phyloP scores from a whole-genome alignment of 2,113 vertebrate species.

The Otolemur garnettii region DNA sequence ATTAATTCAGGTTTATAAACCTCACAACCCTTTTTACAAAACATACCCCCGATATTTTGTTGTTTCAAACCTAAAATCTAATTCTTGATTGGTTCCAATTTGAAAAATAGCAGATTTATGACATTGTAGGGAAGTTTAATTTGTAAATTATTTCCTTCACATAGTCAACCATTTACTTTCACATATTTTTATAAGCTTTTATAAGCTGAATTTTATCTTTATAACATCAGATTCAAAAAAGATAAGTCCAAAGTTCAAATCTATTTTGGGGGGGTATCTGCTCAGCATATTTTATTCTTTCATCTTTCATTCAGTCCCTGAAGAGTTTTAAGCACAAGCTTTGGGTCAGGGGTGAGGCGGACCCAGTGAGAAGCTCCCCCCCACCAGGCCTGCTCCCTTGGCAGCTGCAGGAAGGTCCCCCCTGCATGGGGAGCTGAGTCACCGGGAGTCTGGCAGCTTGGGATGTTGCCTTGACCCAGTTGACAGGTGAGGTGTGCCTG shows the following conservation, averaged over 20 bases:
- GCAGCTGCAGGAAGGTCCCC: neutral
- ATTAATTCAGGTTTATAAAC: neutral
- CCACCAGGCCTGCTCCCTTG: neutral
- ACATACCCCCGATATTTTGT: no score
- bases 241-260: constrained; percentile 55
- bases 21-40: neutral
- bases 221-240: neutral
- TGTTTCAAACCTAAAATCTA: neutral
- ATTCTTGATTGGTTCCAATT: neutral
- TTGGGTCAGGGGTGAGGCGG: neutral
- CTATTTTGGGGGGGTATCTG: constrained; percentile 7
- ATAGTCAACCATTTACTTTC: constrained; percentile 59
- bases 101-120: neutral
- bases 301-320: neutral
- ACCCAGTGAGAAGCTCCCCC: no score
- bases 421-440: no score
- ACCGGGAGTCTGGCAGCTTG: no score
- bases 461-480: no score
- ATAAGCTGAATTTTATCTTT: constrained; percentile 17
- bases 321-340: neutral
- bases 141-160: constrained; percentile 39
- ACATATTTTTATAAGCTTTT: constrained; percentile 57
- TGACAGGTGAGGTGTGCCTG: neutral
- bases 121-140: neutral
- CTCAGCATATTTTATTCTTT: neutral